Percentiles rank a stretch among this genome's conserved stretches.
Conservation (phyloP, 2,113 vertebrate genomes). For the Crotalus horridus region DNA sequence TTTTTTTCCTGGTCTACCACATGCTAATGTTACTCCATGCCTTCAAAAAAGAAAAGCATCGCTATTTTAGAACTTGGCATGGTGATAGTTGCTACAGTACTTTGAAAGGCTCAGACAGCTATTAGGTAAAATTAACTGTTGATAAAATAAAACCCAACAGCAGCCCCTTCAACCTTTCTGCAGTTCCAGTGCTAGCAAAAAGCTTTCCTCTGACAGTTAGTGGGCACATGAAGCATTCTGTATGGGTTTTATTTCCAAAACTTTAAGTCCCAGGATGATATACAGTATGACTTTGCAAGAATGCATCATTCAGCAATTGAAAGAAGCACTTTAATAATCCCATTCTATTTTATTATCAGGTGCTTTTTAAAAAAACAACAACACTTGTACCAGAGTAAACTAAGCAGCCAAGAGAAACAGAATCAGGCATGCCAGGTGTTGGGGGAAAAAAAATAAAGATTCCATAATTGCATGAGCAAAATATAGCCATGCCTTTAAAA, state of each 20-base stretch:
- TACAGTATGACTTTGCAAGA: not conserved
- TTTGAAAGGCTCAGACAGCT: constrained; percentile 46
- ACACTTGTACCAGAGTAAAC: not conserved
- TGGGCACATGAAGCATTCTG: constrained; percentile 2
- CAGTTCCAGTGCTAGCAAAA: not conserved
- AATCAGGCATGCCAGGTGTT: constrained; percentile 18
- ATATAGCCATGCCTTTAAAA: not conserved
- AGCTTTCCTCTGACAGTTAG: constrained; percentile 40
- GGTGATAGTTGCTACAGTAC: constrained; percentile 30
- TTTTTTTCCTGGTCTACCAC: constrained; percentile 31
- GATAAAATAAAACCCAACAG: constrained; percentile 52
- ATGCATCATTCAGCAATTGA: constrained; percentile 6
- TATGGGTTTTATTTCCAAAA: constrained; percentile 21
- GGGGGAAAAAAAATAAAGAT: not conserved
- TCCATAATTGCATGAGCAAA: constrained; percentile 13
- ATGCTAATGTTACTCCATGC: constrained; percentile 37
- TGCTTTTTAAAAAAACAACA: not conserved
- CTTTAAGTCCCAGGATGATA: not conserved
- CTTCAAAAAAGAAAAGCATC: constrained; percentile 35
- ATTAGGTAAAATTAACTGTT: constrained; percentile 38
- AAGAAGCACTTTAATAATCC: constrained; percentile 18
- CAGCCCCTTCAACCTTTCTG: constrained; percentile 45
- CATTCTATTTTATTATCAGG: not conserved
- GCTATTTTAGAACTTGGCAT: constrained; percentile 48
- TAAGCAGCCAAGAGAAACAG: not conserved